Conservation (phyloP, 2,797 vertebrate genomes). For the Octomys mimax region DNA sequence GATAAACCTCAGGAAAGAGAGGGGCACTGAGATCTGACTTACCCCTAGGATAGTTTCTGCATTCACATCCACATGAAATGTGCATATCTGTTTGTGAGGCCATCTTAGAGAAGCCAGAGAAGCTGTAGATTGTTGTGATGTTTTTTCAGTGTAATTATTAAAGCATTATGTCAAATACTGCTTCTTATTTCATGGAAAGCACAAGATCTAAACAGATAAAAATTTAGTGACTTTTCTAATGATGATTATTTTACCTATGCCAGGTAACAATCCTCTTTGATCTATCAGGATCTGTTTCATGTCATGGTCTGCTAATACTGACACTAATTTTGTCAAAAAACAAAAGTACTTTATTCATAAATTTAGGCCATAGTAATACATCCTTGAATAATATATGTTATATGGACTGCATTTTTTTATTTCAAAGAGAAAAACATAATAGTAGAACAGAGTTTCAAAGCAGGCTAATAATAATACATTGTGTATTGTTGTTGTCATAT, state of each 20-base stretch:
- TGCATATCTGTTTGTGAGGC: neutral
- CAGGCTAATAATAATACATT: neutral
- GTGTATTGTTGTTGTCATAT: neutral
- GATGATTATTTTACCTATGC: neutral
- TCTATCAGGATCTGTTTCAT: neutral
- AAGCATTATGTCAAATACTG: neutral
- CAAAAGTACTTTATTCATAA: neutral
- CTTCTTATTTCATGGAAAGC: neutral
- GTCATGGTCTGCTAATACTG: neutral
- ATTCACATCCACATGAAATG: neutral
- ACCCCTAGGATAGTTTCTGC: neutral
- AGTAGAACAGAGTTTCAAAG: neutral
- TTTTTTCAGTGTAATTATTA: neutral
- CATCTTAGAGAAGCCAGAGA: neutral
- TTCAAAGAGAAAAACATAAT: neutral
- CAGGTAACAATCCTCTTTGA: neutral
- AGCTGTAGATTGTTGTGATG: neutral
- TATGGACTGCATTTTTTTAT: neutral
- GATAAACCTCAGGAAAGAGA: neutral
- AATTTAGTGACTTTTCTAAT: neutral
- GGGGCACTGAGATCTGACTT: neutral
- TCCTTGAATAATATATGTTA: neutral
- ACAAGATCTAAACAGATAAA: neutral
- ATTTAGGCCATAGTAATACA: neutral
- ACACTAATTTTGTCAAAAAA: slow-evolving; percentile 8